phyloP scores from a whole-genome alignment of 2,888 invertebrate species.

The Drosophila rubida region DNA sequence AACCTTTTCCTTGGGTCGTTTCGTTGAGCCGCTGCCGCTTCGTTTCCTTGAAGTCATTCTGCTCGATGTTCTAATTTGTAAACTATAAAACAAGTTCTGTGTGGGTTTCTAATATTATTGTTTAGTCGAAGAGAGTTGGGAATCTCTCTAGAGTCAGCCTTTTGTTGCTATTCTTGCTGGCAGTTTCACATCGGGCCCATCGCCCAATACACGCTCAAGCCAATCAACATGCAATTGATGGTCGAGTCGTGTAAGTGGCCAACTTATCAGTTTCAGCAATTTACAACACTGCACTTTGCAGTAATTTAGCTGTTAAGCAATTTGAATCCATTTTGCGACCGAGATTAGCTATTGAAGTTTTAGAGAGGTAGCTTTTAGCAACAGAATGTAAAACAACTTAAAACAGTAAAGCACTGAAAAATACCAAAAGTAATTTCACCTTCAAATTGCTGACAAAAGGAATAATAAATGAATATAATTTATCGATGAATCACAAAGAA shows the following conservation, averaged over 20 bases:
- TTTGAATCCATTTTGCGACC: conserved; percentile 10
- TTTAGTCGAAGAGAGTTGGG: not conserved
- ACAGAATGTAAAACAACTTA: too few species aligned
- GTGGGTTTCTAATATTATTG: not conserved
- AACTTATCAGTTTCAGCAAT: not conserved
- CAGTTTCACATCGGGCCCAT: conserved; percentile 29
- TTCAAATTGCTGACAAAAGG: too few species aligned
- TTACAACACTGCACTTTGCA: conserved; percentile 37
- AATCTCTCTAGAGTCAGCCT: conserved; percentile 15
- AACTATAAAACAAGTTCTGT: conserved; percentile 6
- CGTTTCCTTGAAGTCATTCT: conserved; percentile 90
- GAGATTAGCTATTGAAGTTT: conserved; percentile 33
- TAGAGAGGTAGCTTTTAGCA: too few species aligned
- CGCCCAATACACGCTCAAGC: conserved; percentile 34
- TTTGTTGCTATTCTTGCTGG: conserved; percentile 53
- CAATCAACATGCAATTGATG: not conserved
- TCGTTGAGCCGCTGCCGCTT: conserved; percentile 93
- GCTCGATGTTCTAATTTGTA: not conserved
- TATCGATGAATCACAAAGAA: too few species aligned
- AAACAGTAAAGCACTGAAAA: too few species aligned
- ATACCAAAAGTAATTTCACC: too few species aligned
- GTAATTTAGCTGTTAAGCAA: conserved; percentile 43
- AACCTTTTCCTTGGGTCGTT: conserved; percentile 94
- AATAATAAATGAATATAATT: too few species aligned
- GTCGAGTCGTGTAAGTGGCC: conserved; percentile 37